Evolutionary conservation across 2,113 vertebrate species (phyloP).

Genomic region (Ageneiosus marmoratus): DNA sequence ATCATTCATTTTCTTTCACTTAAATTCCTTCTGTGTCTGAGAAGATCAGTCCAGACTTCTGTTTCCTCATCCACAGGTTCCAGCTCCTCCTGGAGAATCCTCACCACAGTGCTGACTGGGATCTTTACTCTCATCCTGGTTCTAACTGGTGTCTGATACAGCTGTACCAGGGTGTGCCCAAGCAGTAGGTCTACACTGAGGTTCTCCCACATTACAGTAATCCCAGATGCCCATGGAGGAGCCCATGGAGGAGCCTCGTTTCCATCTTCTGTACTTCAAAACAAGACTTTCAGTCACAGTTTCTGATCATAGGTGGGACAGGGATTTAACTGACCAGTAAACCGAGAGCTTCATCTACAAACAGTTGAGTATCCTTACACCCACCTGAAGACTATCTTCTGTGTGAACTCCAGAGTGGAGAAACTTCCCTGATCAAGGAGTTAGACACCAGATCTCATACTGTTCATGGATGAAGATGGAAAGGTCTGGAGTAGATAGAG

Average conservation of each 20-base stretch:
- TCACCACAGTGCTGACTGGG: neutral
- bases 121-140: neutral
- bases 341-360: neutral
- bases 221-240: too few species aligned
- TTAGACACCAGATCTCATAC: neutral
- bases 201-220: neutral
- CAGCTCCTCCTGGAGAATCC: neutral
- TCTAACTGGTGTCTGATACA: neutral
- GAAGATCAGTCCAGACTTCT: neutral
- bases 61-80: neutral
- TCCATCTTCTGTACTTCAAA: neutral
- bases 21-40: neutral
- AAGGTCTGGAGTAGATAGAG: too few species aligned
- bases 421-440: neutral
- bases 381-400: neutral
- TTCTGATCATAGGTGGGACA: neutral
- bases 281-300: too few species aligned
- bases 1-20: neutral
- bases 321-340: neutral
- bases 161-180: neutral
- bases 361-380: neutral
- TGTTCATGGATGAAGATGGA: neutral
- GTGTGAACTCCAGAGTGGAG: neutral
- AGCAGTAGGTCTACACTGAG: neutral
- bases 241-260: neutral